A percentile compares a stretch with the other conserved stretches of the same genome.
Evolutionary conservation across 2,797 vertebrate genomes (phyloP).

Genomic region (Sebastes jordani): DNA sequence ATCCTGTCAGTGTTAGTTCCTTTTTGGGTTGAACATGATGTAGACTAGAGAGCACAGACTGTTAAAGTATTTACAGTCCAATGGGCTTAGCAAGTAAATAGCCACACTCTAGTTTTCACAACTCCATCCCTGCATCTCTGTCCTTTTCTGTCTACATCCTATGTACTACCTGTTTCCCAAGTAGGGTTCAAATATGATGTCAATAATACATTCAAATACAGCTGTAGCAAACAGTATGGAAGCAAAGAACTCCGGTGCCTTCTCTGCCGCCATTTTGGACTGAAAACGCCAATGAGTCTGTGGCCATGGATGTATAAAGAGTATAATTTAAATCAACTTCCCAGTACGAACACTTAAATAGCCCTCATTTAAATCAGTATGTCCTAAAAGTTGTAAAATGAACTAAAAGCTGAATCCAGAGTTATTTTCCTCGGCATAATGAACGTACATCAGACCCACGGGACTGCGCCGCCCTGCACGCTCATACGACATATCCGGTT

Average conservation of each 20-base stretch:
- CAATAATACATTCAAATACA: neutral
- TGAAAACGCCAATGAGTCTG: no score
- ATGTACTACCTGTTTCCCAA: neutral
- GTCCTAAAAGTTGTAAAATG: no score
- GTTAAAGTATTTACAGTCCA: neutral
- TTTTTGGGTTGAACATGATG: no score
- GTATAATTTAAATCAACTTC: no score
- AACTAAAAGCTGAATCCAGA: no score
- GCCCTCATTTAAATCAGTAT: accelerated
- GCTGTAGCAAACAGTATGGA: neutral
- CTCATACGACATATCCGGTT: no score
- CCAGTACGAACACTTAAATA: no score
- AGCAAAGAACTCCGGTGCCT: neutral
- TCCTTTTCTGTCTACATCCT: neutral
- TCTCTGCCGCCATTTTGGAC: no score
- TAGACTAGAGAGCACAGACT: neutral
- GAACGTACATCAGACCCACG: no score
- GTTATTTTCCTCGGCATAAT: no score
- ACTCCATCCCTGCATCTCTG: neutral
- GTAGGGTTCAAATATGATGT: neutral
- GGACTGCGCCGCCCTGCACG: no score
- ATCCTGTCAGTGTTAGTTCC: neutral
- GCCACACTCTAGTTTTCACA: neutral
- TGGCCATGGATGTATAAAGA: no score
- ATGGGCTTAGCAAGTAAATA: neutral